These are phyloP conservation scores for Halichoerus grypus DNA, from an alignment of 2,113 vertebrate species.

Conservation along the genomic window DNA sequence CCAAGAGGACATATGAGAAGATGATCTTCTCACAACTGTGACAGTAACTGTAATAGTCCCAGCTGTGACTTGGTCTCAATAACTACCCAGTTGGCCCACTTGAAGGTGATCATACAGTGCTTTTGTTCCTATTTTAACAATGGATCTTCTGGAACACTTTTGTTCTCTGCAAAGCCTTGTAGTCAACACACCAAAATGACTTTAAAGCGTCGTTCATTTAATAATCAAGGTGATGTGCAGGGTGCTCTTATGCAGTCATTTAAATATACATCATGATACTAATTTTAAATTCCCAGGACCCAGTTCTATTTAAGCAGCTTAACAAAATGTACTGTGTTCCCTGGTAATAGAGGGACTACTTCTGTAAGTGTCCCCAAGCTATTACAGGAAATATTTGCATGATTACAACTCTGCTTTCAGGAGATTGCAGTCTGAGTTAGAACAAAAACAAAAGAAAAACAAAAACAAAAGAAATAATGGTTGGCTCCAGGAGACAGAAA, in stretches of 20 bases:
- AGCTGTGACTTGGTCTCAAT: conserved; percentile 44
- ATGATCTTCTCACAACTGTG: background rate
- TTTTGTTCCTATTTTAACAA: background rate
- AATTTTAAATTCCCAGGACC: conserved; percentile 26
- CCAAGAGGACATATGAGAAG: conserved; percentile 17
- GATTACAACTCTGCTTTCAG: background rate
- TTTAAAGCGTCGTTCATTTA: background rate
- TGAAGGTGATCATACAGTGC: background rate
- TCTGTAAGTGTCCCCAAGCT: background rate
- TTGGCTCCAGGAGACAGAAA: background rate
- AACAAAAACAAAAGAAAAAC: background rate
- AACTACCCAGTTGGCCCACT: background rate
- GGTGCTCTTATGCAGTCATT: background rate
- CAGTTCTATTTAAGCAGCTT: conserved; percentile 14
- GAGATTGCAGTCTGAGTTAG: background rate
- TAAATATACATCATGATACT: conserved; percentile 37
- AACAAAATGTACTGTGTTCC: conserved; percentile 19
- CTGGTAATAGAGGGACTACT: background rate
- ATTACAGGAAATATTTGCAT: background rate
- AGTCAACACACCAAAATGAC: background rate
- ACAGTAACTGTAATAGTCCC: conserved; percentile 18
- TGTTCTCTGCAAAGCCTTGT: background rate
- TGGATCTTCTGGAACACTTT: background rate
- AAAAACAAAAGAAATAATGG: background rate
- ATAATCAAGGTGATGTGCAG: background rate